Conservation (phyloP, 2,797 vertebrate species). For the Pseudocheirus occidentalis region DNA sequence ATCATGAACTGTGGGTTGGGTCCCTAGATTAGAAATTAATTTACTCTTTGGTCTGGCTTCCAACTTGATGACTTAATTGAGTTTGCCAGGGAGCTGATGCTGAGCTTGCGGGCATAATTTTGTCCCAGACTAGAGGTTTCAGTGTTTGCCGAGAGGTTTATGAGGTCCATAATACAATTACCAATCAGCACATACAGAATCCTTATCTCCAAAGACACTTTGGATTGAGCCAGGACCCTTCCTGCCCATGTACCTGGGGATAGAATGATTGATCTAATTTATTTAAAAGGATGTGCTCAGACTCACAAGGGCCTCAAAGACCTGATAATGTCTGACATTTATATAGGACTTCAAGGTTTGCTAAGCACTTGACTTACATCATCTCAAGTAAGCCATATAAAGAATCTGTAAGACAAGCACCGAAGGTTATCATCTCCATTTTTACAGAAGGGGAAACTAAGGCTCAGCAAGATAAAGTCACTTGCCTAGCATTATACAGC, state of each 20-base stretch:
- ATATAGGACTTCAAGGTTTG: background rate
- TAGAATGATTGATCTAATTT: background rate
- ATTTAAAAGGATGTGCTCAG: background rate
- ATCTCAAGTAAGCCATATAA: background rate
- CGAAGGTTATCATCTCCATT: background rate
- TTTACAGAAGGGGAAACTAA: background rate
- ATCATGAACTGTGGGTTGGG: constrained; percentile 48
- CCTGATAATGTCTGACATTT: background rate
- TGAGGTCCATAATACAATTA: constrained; percentile 59
- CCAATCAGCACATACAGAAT: constrained; percentile 12
- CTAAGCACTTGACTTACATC: background rate
- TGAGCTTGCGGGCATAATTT: constrained; percentile 69
- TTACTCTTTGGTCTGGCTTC: constrained; percentile 80
- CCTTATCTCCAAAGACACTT: constrained; percentile 18
- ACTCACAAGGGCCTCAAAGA: background rate
- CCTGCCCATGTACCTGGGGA: background rate
- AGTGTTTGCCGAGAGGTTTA: constrained; percentile 34
- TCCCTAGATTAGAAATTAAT: constrained; percentile 82
- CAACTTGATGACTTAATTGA: constrained; percentile 82
- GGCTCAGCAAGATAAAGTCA: background rate
- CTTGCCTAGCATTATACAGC: background rate
- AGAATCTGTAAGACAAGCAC: background rate
- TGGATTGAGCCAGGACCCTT: background rate
- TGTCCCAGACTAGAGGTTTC: constrained; percentile 61
- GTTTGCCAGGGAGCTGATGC: constrained; percentile 74